Conservation (phyloP, 2,113 vertebrate genomes). For the Phoxinus phoxinus region DNA sequence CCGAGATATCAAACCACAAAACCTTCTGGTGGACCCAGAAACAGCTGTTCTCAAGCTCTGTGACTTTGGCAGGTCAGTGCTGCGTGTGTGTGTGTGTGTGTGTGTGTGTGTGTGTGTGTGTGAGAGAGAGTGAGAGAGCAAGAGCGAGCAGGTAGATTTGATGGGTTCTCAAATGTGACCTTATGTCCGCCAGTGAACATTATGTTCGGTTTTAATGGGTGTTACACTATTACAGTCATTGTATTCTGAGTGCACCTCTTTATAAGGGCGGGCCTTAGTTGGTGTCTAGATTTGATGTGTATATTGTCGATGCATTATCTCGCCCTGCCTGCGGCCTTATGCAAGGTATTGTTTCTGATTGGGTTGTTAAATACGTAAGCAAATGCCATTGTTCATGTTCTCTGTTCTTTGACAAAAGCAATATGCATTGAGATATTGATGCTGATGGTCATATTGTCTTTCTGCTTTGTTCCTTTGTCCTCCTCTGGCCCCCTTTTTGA, state of each 20-base stretch:
- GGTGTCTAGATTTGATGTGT: constrained; percentile 11
- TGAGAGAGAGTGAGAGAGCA: background rate
- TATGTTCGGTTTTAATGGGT: constrained; percentile 18
- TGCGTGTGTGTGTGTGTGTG: background rate
- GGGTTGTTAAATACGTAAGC: background rate
- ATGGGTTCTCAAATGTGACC: background rate
- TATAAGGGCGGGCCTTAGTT: background rate
- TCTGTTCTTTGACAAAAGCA: background rate
- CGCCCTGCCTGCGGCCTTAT: background rate
- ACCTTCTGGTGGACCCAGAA: constrained; percentile 90
- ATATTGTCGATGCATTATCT: background rate
- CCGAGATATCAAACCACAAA: constrained; percentile 93
- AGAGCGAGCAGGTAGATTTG: background rate
- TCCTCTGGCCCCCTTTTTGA: background rate
- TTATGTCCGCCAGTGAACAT: background rate
- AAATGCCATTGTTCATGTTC: background rate
- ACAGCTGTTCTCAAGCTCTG: constrained; percentile 92
- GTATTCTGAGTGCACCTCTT: background rate
- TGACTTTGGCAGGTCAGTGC: constrained; percentile 89
- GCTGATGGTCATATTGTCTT: background rate
- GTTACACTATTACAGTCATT: constrained; percentile 14
- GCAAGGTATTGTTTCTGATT: background rate
- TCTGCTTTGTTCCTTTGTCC: background rate
- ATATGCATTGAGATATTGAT: background rate
- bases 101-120: background rate